Evolutionary conservation across 2,888 invertebrate species (phyloP), one percentile per base, ranked within the genome.

Genomic region (Drosophila demipolita): DNA sequence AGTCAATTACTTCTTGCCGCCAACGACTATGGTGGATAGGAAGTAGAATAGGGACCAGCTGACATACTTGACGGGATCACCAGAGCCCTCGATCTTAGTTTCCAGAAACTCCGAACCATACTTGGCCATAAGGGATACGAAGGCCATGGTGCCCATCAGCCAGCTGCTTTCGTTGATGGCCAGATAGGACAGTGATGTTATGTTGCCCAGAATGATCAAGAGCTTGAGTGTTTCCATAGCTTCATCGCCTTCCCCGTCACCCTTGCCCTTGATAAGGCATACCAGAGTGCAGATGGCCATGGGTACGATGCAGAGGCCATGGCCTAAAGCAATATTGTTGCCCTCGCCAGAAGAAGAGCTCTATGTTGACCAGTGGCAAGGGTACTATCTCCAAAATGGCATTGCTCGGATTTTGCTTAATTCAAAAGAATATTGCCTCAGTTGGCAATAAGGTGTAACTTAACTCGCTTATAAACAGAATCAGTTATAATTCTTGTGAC

Each of bases 141-240:
- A 23, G 23, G 23, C 23, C 23, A 23, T 23, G 23, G 23, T 23
- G 23, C 23, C 23, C 23, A 23, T 23, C 1, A 23, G 23, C 23
- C 23, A 23, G 23, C 23, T 23, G 23, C 23, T 23, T 23, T 23
- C 23, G 23, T 23, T 23, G 23, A 90, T 66, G 1, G 91, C 77
- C 63, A 91, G 67, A 42, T 83, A 92, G 9, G 78, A 17, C 7
- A 91, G 62, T 0, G 92, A 90, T 0, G 90, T 83, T 1, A 91
- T 74, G 45, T 91, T 92, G 15, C 91, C 91, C 78, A 91, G 38
- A 0, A 87, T 57, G 23, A 91, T 90, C 0, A 91, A 66, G 1
- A 86, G 78, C 62, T 79, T 90, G 0, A 87, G 61, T 0, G 87
- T 87, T 0, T 81, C 62, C 6, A 67, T 9, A 0, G 71, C 57